phyloP scores from a whole-genome alignment of 2,888 invertebrate genomes.

The Polylopha cassiicola region DNA sequence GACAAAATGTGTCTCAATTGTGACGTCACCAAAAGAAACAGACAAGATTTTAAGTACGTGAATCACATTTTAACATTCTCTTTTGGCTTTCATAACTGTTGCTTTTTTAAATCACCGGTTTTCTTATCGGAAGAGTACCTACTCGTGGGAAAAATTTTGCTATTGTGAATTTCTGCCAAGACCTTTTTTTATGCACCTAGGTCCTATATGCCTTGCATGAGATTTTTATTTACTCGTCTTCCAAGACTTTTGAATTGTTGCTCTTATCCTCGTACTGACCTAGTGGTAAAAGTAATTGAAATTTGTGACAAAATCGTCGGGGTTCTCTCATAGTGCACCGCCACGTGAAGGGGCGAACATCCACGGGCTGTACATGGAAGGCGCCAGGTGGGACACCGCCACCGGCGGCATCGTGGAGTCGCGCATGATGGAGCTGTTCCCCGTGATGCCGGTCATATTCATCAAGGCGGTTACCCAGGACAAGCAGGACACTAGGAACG shows the following conservation, averaged over 20 bases:
- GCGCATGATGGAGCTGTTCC: conserved; percentile 91
- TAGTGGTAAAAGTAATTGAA: neutral
- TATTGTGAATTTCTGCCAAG: no score
- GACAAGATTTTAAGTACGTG: conserved; percentile 86
- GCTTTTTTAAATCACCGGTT: no score
- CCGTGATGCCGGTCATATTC: conserved; percentile 92
- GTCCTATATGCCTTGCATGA: no score
- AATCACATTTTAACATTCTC: neutral
- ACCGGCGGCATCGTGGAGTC: conserved; percentile 89
- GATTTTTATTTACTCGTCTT: no score
- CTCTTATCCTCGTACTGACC: no score
- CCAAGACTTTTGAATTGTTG: no score
- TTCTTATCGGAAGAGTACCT: no score
- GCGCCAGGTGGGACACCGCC: conserved; percentile 93
- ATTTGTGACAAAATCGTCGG: neutral
- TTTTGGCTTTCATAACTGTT: no score
- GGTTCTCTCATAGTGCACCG: conserved; percentile 74
- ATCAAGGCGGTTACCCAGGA: conserved; percentile 92
- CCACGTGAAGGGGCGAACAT: conserved; percentile 95
- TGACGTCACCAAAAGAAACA: conserved; percentile 93
- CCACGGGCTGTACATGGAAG: conserved; percentile 94
- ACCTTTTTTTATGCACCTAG: no score
- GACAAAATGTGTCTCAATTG: conserved; percentile 97
- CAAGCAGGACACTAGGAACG: conserved; percentile 90
- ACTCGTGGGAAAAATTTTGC: no score